phyloP scores from a whole-genome alignment of 1,140 invertebrate genomes.

The Nasonia longicornis region DNA sequence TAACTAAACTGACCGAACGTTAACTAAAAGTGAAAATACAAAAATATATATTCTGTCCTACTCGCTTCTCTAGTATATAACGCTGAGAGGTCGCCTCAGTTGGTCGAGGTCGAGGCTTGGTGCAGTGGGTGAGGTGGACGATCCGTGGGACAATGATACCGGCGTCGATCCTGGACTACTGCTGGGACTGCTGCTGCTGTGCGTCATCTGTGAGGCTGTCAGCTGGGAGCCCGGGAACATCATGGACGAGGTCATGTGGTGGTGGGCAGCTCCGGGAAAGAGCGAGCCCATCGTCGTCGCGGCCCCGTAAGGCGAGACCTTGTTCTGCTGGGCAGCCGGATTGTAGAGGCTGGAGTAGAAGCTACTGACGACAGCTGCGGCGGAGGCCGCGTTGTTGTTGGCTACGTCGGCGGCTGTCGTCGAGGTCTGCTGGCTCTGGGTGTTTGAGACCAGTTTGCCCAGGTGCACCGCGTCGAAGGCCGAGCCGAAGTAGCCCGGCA shows the following conservation, averaged over 20 bases:
- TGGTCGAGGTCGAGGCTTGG: slow-evolving; percentile 64
- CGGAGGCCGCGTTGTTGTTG: slow-evolving; percentile 58
- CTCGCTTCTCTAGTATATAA: slow-evolving; percentile 67
- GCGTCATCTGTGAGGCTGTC: not conserved
- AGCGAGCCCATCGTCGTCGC: slow-evolving; percentile 55
- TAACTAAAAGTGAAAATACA: not conserved
- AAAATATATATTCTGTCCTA: slow-evolving; percentile 22
- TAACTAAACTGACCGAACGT: not conserved
- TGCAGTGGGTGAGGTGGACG: slow-evolving; percentile 49
- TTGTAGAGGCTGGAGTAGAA: slow-evolving; percentile 73
- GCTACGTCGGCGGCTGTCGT: slow-evolving; percentile 52
- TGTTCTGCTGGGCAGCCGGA: slow-evolving; percentile 37
- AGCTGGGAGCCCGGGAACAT: slow-evolving; percentile 30
- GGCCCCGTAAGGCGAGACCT: not conserved
- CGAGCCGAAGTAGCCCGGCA: slow-evolving; percentile 74
- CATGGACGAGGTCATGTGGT: slow-evolving; percentile 59
- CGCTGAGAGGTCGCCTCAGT: slow-evolving; percentile 71
- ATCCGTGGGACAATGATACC: slow-evolving; percentile 62
- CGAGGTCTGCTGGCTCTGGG: slow-evolving; percentile 66
- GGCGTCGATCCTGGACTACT: slow-evolving; percentile 52
- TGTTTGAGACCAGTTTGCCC: slow-evolving; percentile 68
- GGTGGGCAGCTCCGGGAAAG: slow-evolving; percentile 61
- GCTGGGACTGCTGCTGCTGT: slow-evolving; percentile 12
- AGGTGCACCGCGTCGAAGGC: slow-evolving; percentile 76
- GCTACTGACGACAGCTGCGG: slow-evolving; percentile 72